A percentile compares a stretch with the other conserved stretches of the same genome.
These are phyloP conservation scores for Mesorhabditis sp. DNA, from an alignment of 2,888 invertebrate species.

Conservation along the genomic window DNA sequence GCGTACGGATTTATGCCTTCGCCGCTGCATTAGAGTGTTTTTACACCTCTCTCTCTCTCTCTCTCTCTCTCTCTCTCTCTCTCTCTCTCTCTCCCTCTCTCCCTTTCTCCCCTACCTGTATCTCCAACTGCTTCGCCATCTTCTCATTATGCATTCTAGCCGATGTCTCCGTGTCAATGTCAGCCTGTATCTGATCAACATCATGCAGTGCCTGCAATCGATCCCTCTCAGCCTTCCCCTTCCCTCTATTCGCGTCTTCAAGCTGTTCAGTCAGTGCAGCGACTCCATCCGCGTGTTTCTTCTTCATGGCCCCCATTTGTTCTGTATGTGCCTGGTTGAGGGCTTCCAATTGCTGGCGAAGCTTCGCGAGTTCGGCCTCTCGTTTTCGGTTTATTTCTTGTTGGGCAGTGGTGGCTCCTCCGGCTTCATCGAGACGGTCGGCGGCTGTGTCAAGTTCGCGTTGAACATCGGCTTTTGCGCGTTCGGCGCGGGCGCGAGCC, in stretches of 20 bases:
- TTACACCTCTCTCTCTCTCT: conserved; percentile 7
- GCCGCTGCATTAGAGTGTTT: conserved; percentile 30
- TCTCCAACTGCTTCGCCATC: conserved; percentile 81
- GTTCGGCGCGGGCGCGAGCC: conserved; percentile 76
- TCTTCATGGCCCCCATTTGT: conserved; percentile 89
- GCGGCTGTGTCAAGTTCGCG: conserved; percentile 95
- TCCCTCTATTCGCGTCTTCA: conserved; percentile 98
- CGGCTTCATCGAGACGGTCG: conserved; percentile 82
- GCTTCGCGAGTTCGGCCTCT: conserved; percentile 91
- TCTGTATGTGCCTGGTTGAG: conserved; percentile 97
- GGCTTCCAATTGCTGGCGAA: conserved; percentile 91
- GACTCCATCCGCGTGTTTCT: conserved; percentile 84
- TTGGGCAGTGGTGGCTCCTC: conserved; percentile 96
- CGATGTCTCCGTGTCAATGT: conserved; percentile 94
- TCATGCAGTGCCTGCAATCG: conserved; percentile 94
- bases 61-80: conserved; percentile 63
- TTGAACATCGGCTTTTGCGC: conserved; percentile 85
- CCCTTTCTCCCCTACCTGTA: conserved; percentile 64
- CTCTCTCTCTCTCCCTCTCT: conserved; percentile 82
- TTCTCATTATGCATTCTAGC: conserved; percentile 99
- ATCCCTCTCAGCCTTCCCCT: conserved; percentile 89
- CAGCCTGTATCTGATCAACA: conserved; percentile 92
- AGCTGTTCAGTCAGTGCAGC: conserved; percentile 99
- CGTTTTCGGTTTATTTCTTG: conserved; percentile 95
- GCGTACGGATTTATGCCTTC: conserved; percentile 52